These are phyloP conservation scores for Amaurobius ferox DNA, from an alignment of 2,888 invertebrate genomes.

Conservation along the genomic window DNA sequence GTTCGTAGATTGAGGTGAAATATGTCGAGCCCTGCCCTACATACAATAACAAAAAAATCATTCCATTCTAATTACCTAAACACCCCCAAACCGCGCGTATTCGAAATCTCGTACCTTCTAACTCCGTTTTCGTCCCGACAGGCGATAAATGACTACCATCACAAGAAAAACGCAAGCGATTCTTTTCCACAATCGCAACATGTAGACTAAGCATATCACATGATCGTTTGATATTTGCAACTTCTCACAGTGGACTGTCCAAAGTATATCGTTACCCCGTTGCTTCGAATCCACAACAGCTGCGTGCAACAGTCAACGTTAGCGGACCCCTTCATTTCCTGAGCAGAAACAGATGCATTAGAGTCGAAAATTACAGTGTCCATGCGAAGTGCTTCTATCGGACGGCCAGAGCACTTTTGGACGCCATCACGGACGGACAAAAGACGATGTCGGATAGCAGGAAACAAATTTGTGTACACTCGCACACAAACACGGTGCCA, in stretches of 20 bases:
- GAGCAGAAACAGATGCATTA: background rate
- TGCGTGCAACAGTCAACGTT: background rate
- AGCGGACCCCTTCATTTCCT: background rate
- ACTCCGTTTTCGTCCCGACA: no score
- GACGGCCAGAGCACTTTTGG: background rate
- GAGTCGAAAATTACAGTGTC: background rate
- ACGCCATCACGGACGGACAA: conserved; percentile 1
- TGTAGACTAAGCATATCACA: no score
- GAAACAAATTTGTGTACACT: conserved; percentile 37
- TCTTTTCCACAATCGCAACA: no score
- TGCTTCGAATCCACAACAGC: background rate
- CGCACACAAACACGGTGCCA: conserved; percentile 14
- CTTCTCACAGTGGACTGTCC: background rate
- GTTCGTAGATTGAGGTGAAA: no score
- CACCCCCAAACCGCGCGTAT: no score
- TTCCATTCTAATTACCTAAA: no score
- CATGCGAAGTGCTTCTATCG: background rate
- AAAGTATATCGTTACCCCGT: background rate
- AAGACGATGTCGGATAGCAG: conserved; percentile 17
- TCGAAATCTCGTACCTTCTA: no score
- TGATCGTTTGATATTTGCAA: no score
- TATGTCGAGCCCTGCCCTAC: no score
- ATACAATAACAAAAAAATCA: no score
- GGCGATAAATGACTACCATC: no score
- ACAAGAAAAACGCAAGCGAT: no score